phyloP scores from a whole-genome alignment of 2,113 vertebrate species.

The Oreochromis spilurus region DNA sequence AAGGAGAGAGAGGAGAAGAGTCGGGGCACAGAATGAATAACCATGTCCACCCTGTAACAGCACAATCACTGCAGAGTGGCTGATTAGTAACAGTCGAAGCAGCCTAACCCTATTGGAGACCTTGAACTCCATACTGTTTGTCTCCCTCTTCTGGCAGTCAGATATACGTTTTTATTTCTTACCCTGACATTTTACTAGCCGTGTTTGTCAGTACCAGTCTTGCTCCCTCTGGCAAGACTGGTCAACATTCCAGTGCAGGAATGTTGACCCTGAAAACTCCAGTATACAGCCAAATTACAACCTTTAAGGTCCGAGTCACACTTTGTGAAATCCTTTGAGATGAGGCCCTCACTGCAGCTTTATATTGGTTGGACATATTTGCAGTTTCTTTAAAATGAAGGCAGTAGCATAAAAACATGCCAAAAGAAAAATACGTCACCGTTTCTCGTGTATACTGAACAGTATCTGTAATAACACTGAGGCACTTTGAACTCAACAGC shows the following conservation, averaged over 20 bases:
- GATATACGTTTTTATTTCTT: not conserved
- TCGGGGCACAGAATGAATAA: not conserved
- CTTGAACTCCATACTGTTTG: not conserved
- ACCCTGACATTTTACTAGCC: not conserved
- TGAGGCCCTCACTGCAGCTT: not conserved
- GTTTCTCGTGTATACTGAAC: rapidly evolving
- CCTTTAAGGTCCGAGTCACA: not conserved
- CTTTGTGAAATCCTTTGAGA: not conserved
- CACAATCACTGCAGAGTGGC: no score
- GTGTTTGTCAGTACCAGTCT: not conserved
- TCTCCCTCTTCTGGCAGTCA: not conserved
- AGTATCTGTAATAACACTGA: not conserved
- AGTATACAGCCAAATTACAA: not conserved
- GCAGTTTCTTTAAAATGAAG: not conserved
- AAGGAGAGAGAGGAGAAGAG: not conserved
- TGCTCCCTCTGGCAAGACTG: not conserved
- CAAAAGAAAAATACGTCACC: not conserved
- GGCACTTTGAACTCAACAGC: not conserved
- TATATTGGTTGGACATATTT: not conserved
- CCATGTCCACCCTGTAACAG: not conserved
- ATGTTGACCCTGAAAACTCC: not conserved
- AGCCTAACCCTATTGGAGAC: not conserved
- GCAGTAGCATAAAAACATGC: not conserved
- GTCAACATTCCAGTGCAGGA: not conserved
- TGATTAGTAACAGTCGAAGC: not conserved